Evolutionary conservation across 2,888 invertebrate species (phyloP).

Genomic region (Pachymerium ferrugineum): DNA sequence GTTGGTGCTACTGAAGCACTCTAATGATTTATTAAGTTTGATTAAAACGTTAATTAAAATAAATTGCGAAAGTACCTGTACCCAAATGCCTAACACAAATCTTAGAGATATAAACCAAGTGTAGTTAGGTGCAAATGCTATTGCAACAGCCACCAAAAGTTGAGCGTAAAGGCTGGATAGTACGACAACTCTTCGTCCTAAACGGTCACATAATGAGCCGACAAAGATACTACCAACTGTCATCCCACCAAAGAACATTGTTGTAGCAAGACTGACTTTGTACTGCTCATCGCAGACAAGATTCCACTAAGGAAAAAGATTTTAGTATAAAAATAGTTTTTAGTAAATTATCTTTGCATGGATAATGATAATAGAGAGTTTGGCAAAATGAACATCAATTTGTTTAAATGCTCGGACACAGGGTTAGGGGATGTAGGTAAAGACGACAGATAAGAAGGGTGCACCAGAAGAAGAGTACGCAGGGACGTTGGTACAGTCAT

Average conservation of each 20-base stretch:
- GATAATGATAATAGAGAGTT: no score
- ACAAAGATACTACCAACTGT: constrained; percentile 34
- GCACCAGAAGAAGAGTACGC: no score
- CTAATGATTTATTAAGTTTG: background rate
- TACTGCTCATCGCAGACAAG: constrained; percentile 23
- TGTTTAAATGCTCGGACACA: no score
- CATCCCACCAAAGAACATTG: constrained; percentile 32
- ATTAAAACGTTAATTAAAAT: background rate
- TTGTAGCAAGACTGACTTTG: constrained; percentile 19
- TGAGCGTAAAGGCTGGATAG: background rate
- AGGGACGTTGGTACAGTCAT: no score
- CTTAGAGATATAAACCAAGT: background rate
- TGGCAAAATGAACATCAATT: no score
- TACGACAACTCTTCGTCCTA: constrained; percentile 9
- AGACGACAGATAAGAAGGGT: no score
- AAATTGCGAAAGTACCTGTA: background rate
- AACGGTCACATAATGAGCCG: constrained; percentile 34
- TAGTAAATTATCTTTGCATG: background rate
- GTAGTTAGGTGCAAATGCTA: background rate
- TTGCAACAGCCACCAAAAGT: background rate
- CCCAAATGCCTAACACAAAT: constrained; percentile 14
- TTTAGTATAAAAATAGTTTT: background rate
- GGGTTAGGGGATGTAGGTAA: no score
- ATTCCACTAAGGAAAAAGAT: constrained; percentile 7
- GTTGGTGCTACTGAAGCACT: background rate